Conservation (phyloP, 1,140 invertebrate genomes). For the Drosophila willistoni region DNA sequence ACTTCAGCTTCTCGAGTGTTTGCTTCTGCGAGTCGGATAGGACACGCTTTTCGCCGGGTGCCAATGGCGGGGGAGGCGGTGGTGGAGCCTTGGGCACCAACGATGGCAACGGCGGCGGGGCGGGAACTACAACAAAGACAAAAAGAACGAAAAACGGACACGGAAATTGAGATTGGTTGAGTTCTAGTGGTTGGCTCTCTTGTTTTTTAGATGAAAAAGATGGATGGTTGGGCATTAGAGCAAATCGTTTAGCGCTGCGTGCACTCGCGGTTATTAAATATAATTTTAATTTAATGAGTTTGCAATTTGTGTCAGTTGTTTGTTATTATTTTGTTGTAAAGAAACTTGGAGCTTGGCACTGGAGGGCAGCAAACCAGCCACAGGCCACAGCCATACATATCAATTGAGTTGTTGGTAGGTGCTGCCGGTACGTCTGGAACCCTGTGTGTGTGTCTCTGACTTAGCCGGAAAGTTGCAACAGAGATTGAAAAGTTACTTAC, state of each 20-base stretch:
- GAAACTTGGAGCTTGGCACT: slow-evolving; percentile 22
- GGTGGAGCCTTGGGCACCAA: slow-evolving; percentile 85
- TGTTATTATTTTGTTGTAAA: slow-evolving; percentile 49
- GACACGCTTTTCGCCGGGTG: slow-evolving; percentile 80
- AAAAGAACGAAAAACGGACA: slow-evolving; percentile 26
- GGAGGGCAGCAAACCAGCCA: slow-evolving; percentile 54
- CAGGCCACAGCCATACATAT: slow-evolving; percentile 73
- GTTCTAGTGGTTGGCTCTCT: background rate
- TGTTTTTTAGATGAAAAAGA: slow-evolving; percentile 25
- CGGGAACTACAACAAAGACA: slow-evolving; percentile 67
- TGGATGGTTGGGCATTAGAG: slow-evolving; percentile 61
- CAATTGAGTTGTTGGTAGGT: slow-evolving; percentile 48
- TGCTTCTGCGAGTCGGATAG: slow-evolving; percentile 84
- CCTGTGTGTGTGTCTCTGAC: slow-evolving; percentile 34
- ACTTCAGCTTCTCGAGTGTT: slow-evolving; percentile 85
- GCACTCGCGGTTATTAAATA: slow-evolving; percentile 78
- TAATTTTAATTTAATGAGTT: slow-evolving; percentile 82
- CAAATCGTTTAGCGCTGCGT: slow-evolving; percentile 73
- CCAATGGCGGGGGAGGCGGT: slow-evolving; percentile 88
- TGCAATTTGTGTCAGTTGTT: slow-evolving; percentile 80
- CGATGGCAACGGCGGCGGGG: slow-evolving; percentile 78
- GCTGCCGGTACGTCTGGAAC: background rate
- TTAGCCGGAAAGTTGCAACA: slow-evolving; percentile 60
- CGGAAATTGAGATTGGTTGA: slow-evolving; percentile 20
- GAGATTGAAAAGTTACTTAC: slow-evolving; percentile 81